phyloP scores from a whole-genome alignment of 2,888 invertebrate genomes.

The Selenia dentaria region DNA sequence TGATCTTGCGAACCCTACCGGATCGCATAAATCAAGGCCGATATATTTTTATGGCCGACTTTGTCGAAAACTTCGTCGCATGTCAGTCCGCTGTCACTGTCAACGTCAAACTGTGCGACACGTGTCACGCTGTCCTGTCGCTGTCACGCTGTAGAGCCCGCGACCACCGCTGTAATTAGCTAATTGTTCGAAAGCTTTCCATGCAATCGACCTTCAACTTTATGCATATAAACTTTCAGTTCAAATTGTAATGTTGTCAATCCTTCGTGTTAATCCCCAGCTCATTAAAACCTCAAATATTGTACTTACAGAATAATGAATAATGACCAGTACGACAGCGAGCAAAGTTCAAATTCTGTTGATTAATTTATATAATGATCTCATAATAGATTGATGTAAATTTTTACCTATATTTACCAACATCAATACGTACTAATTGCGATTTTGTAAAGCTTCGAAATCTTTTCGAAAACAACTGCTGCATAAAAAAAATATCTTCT shows the following conservation, averaged over 20 bases:
- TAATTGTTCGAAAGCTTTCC: constrained; percentile 56
- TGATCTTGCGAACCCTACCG: too few relatives aligned
- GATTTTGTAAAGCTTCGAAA: too few relatives aligned
- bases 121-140: constrained; percentile 45
- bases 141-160: constrained; percentile 30
- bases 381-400: constrained; percentile 1
- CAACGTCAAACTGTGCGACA: constrained; percentile 49
- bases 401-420: too few relatives aligned
- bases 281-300: constrained; percentile 48
- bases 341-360: constrained; percentile 42
- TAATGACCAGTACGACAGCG: constrained; percentile 41
- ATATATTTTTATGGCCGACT: too few relatives aligned
- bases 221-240: constrained; percentile 11
- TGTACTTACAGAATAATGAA: constrained; percentile 38
- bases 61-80: constrained; percentile 61
- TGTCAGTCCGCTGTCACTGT: constrained; percentile 49
- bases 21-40: too few relatives aligned
- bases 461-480: too few relatives aligned
- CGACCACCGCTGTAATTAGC: constrained; percentile 57
- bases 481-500: too few relatives aligned
- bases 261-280: constrained; percentile 43
- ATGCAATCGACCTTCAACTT: constrained; percentile 4
- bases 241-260: neutral
- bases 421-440: too few relatives aligned
- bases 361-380: constrained; percentile 19